A percentile compares a stretch with the other conserved stretches of the same genome.
phyloP scores from a whole-genome alignment of 1,140 invertebrate genomes.

The Monomorium pharaonis region DNA sequence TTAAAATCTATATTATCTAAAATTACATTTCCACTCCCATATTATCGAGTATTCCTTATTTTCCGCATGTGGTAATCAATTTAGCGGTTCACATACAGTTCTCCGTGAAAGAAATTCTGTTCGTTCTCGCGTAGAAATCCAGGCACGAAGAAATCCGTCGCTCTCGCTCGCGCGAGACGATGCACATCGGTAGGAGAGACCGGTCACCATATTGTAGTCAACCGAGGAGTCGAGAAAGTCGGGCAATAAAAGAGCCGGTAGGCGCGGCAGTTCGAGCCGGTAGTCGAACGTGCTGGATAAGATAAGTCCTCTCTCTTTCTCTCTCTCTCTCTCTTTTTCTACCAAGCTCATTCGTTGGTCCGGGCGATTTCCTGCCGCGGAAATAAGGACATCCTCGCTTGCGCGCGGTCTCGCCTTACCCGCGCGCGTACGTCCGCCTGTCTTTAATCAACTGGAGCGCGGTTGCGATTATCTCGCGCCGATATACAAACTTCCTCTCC shows the following conservation, averaged over 20 bases:
- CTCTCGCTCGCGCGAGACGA: not conserved
- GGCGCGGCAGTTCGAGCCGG: constrained; percentile 62
- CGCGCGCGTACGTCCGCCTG: not conserved
- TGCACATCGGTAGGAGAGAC: not conserved
- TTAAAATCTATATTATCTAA: not conserved
- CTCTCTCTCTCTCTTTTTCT: not conserved
- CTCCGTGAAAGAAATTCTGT: not conserved
- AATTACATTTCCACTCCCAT: not conserved
- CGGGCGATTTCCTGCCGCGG: constrained; percentile 68
- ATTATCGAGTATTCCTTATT: not conserved
- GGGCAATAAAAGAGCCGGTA: constrained; percentile 64
- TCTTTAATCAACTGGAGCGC: constrained; percentile 30
- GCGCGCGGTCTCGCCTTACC: constrained; percentile 2
- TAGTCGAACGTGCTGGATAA: constrained; percentile 71
- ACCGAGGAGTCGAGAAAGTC: constrained; percentile 57
- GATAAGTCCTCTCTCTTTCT: constrained; percentile 67
- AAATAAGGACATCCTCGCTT: constrained; percentile 69
- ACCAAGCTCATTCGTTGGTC: constrained; percentile 63
- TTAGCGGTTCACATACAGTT: not conserved
- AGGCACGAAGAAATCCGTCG: constrained; percentile 2
- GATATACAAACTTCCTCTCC: constrained; percentile 35
- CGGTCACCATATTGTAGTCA: constrained; percentile 67
- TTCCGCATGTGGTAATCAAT: not conserved
- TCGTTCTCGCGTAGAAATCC: not conserved
- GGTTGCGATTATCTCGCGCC: constrained; percentile 28